phyloP scores from a whole-genome alignment of 2,888 invertebrate species.

The Diarsia dahlii region DNA sequence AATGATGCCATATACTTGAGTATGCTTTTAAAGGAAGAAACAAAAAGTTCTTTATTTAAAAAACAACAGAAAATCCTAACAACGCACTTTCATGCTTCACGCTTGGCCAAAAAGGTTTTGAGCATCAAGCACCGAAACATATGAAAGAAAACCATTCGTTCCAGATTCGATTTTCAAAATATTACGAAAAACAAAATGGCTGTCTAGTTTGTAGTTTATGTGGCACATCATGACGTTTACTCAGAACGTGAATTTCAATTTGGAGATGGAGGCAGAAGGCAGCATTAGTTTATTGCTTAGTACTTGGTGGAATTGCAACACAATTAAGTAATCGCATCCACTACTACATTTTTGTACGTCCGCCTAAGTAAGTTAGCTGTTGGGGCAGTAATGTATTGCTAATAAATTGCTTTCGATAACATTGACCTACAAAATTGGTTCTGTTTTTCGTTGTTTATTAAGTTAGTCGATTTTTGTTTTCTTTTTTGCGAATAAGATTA shows the following conservation, averaged over 20 bases:
- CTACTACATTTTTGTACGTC: conserved; percentile 52
- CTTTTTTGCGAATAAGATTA: background rate
- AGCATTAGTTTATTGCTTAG: conserved; percentile 73
- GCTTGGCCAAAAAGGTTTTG: conserved; percentile 9
- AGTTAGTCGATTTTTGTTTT: conserved; percentile 8
- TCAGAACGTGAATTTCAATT: conserved; percentile 72
- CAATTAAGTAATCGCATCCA: conserved; percentile 65
- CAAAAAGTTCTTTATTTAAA: background rate
- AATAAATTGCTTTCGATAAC: conserved; percentile 48
- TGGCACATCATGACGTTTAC: conserved; percentile 65
- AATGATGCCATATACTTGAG: background rate
- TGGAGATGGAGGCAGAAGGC: conserved; percentile 61
- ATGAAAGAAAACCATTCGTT: conserved; percentile 2
- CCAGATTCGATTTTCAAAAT: conserved; percentile 36
- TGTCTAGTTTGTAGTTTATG: conserved; percentile 35
- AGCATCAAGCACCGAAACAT: background rate
- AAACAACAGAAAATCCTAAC: background rate
- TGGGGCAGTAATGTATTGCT: conserved; percentile 46
- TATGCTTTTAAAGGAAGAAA: background rate
- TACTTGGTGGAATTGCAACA: conserved; percentile 65
- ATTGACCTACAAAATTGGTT: conserved; percentile 39
- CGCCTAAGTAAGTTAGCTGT: conserved; percentile 53
- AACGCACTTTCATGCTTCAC: background rate
- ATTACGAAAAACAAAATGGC: conserved; percentile 36
- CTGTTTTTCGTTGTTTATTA: conserved; percentile 17